phyloP scores from a whole-genome alignment of 2,113 vertebrate genomes.

The Numida meleagris region DNA sequence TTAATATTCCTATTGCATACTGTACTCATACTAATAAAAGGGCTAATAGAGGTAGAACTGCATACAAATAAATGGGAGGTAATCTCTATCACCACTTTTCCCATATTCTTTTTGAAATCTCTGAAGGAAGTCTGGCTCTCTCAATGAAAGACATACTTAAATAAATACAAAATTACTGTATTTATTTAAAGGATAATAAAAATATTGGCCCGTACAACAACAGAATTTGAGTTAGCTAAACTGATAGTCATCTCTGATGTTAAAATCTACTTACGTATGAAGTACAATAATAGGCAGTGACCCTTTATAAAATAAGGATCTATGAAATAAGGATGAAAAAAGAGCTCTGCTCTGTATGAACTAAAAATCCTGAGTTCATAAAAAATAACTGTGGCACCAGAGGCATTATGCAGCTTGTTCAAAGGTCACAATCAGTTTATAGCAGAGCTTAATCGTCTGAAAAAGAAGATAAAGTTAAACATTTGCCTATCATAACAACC shows the following conservation, averaged over 20 bases:
- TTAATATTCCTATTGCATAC: neutral
- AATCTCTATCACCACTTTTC: neutral
- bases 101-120: neutral
- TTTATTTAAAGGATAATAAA: neutral
- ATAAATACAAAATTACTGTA: neutral
- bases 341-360: neutral
- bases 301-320: neutral
- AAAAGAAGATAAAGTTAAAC: conserved; percentile 39
- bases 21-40: neutral
- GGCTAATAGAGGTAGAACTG: neutral
- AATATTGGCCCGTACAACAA: neutral
- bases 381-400: neutral
- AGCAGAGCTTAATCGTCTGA: conserved; percentile 35
- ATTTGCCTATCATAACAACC: neutral
- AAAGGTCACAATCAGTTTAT: conserved; percentile 56
- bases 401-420: conserved; percentile 27
- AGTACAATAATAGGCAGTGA: neutral
- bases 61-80: neutral
- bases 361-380: neutral
- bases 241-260: neutral
- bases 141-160: neutral
- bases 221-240: neutral
- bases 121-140: neutral
- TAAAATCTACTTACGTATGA: neutral
- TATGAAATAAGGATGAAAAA: neutral